Percentiles rank a stretch among this genome's conserved stretches.
Evolutionary conservation across 2,113 vertebrate genomes (phyloP).

Genomic region (Perognathus longimembris): DNA sequence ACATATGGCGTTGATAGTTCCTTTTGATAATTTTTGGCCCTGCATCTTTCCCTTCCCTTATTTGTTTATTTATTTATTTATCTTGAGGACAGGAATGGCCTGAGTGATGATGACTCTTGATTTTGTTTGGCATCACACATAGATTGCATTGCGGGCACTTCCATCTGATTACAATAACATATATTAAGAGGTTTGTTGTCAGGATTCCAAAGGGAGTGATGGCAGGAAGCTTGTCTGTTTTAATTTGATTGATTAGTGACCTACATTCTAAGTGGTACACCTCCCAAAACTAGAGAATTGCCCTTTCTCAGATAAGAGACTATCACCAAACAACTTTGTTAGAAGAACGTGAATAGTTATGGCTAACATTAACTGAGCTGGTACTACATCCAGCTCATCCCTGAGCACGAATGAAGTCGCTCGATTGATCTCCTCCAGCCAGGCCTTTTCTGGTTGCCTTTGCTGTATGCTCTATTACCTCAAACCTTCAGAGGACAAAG

Average conservation of each 20-base stretch:
- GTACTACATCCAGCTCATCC: neutral
- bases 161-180: slow-evolving; percentile 49
- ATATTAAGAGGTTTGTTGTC: slow-evolving; percentile 78
- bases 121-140: slow-evolving; percentile 61
- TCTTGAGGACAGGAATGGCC: slow-evolving; percentile 54
- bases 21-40: slow-evolving; percentile 69
- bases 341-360: neutral
- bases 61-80: slow-evolving; percentile 2
- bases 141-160: slow-evolving; percentile 53
- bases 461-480: neutral
- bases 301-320: slow-evolving; percentile 12
- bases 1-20: slow-evolving; percentile 67
- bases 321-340: neutral
- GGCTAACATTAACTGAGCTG: neutral
- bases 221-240: slow-evolving; percentile 29
- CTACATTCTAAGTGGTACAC: slow-evolving; percentile 56
- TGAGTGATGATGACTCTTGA: slow-evolving; percentile 76
- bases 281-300: neutral
- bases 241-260: slow-evolving; percentile 73
- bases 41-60: slow-evolving; percentile 18
- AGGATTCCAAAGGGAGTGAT: slow-evolving; percentile 63
- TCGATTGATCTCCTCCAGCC: too few relatives aligned
- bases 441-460: neutral
- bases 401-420: neutral
- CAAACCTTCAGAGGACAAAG: neutral